Percentiles rank a stretch among this genome's conserved stretches.
These are phyloP conservation scores for Catamblyrhynchus diadema DNA, from an alignment of 2,797 vertebrate genomes.

Conservation along the genomic window DNA sequence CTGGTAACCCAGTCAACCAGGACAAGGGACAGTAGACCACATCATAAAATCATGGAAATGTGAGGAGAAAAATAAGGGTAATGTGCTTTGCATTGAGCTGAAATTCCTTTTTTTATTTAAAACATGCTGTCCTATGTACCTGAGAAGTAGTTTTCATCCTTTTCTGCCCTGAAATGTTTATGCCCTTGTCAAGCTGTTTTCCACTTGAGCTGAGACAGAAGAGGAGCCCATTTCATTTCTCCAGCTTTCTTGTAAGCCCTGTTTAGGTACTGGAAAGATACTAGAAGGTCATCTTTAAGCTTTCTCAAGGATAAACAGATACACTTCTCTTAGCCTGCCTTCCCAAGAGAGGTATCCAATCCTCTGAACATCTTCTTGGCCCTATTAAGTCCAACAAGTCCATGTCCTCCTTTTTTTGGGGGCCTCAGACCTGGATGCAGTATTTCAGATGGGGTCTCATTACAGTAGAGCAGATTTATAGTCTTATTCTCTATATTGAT, in stretches of 20 bases:
- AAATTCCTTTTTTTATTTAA: background rate
- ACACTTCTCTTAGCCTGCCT: background rate
- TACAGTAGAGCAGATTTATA: background rate
- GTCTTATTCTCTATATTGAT: background rate
- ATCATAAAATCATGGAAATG: background rate
- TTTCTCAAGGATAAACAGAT: background rate
- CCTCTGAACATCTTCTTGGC: rapidly evolving
- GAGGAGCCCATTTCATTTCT: background rate
- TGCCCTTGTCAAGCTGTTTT: background rate
- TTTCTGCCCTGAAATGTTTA: background rate
- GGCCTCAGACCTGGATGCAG: background rate
- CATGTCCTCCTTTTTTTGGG: background rate
- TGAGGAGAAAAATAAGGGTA: background rate
- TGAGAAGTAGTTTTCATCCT: background rate
- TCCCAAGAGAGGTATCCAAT: background rate
- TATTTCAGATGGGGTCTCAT: background rate
- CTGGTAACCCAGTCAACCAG: background rate
- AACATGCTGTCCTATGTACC: background rate
- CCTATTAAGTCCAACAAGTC: background rate
- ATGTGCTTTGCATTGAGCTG: background rate
- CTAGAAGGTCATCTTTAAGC: background rate
- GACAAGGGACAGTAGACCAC: background rate
- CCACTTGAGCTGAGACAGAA: background rate
- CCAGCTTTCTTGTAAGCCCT: background rate
- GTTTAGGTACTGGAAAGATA: background rate